A percentile compares a stretch with the other conserved stretches of the same genome.
These are phyloP conservation scores for Flabesymbios commensalis DNA, from an alignment of 2,888 invertebrate genomes.

Conservation along the genomic window DNA sequence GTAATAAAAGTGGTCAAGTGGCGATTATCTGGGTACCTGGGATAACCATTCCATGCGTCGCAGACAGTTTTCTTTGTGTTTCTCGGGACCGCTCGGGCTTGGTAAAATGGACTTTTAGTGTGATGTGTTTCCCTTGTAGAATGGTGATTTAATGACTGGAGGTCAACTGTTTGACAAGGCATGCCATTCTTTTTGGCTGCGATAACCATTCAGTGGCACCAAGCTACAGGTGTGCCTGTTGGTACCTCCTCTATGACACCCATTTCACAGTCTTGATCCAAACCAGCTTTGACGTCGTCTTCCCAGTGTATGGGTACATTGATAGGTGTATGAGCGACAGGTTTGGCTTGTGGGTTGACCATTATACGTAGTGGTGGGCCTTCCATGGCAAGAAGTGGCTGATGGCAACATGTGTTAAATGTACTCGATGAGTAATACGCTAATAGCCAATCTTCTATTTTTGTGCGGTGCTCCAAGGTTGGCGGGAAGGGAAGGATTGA, in stretches of 20 bases:
- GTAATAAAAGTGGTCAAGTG: conserved; percentile 38
- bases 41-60: conserved; percentile 25
- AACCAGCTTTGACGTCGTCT: conserved; percentile 37
- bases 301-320: conserved; percentile 44
- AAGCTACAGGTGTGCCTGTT: conserved; percentile 37
- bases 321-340: conserved; percentile 38
- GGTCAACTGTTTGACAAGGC: conserved; percentile 34
- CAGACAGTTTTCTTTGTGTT: conserved; percentile 31
- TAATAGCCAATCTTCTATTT: conserved; percentile 27
- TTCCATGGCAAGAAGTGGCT: conserved; percentile 39
- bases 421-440: conserved; percentile 39
- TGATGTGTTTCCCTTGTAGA: conserved; percentile 32
- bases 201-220: no score
- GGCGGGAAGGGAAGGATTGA: conserved; percentile 22
- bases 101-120: conserved; percentile 32
- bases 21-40: conserved; percentile 27
- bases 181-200: conserved; percentile 35
- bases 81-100: conserved; percentile 33
- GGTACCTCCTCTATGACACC: conserved; percentile 29
- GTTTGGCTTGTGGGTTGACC: conserved; percentile 19
- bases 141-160: conserved; percentile 33
- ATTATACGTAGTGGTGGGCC: conserved; percentile 22
- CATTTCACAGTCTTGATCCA: conserved; percentile 38
- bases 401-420: conserved; percentile 43
- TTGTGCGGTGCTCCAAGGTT: conserved; percentile 9